A percentile compares a stretch with the other conserved stretches of the same genome.
Conservation (phyloP, 2,888 invertebrate species). For the Coecobrya sp. region DNA sequence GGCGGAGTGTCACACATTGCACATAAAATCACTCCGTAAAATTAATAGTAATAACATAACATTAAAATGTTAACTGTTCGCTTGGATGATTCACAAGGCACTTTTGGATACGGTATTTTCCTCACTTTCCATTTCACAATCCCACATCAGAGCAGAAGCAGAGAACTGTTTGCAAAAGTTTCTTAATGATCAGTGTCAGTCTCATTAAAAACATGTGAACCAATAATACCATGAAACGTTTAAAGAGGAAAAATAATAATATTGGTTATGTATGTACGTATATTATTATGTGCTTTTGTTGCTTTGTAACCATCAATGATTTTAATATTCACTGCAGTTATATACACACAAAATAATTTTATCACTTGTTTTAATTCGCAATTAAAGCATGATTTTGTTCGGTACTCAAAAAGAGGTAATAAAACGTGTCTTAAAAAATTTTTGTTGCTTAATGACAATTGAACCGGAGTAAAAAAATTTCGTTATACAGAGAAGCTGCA, state of each 20-base stretch:
- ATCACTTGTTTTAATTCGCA: constrained; percentile 12
- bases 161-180: constrained; percentile 25
- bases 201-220: constrained; percentile 24
- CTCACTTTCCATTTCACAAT: constrained; percentile 40
- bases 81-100: neutral
- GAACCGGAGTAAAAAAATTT: neutral
- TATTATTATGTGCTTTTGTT: neutral
- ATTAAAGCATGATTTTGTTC: constrained; percentile 8
- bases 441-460: neutral
- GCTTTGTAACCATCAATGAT: neutral
- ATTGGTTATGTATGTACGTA: neutral
- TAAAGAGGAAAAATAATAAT: neutral
- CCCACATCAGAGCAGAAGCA: neutral
- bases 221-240: neutral
- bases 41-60: neutral
- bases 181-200: constrained; percentile 48
- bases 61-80: neutral
- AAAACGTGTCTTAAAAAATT: neutral
- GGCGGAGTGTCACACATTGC: neutral
- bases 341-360: neutral
- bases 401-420: neutral
- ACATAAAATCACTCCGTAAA: constrained; percentile 6
- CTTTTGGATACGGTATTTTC: neutral
- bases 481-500: constrained; percentile 7
- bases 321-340: neutral